Percentiles rank a stretch among this genome's conserved stretches.
phyloP scores from a whole-genome alignment of 2,888 invertebrate genomes.

The Dasysyrphus albostriatus region DNA sequence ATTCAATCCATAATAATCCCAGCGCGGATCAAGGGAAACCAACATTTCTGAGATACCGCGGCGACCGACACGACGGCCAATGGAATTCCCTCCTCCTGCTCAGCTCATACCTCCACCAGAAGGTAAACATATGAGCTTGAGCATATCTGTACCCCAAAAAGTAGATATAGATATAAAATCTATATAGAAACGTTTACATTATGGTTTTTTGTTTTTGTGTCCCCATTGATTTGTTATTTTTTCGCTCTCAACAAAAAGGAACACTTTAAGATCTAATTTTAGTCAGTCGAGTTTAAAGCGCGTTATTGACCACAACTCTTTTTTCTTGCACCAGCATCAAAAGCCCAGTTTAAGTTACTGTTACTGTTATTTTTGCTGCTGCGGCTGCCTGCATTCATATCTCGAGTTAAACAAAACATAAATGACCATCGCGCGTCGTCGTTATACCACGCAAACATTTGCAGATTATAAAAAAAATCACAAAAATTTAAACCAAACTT shows the following conservation, averaged over 20 bases:
- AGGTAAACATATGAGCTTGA: slow-evolving; percentile 54
- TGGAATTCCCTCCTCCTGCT: slow-evolving; percentile 24
- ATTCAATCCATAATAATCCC: slow-evolving; percentile 48
- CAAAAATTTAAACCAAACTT: slow-evolving; percentile 27
- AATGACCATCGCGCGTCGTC: slow-evolving; percentile 36
- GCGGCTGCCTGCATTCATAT: slow-evolving; percentile 15
- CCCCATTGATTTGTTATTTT: slow-evolving; percentile 72
- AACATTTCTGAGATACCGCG: slow-evolving; percentile 63
- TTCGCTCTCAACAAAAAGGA: slow-evolving; percentile 71
- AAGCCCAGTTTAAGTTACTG: slow-evolving; percentile 15
- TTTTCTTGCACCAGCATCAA: slow-evolving; percentile 14
- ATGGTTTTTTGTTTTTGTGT: slow-evolving; percentile 61
- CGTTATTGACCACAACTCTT: slow-evolving; percentile 73
- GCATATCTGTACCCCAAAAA: slow-evolving; percentile 59
- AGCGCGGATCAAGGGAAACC: slow-evolving; percentile 49
- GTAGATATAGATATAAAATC: slow-evolving; percentile 34
- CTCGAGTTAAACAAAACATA: slow-evolving; percentile 16
- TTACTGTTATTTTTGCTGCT: neutral
- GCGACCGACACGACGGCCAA: slow-evolving; percentile 26
- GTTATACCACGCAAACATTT: slow-evolving; percentile 25
- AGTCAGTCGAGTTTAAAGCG: slow-evolving; percentile 75
- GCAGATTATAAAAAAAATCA: slow-evolving; percentile 19
- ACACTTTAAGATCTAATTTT: slow-evolving; percentile 74
- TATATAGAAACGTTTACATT: slow-evolving; percentile 33
- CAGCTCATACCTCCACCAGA: slow-evolving; percentile 28